Percentiles rank a stretch among this genome's conserved stretches.
These are phyloP conservation scores for Capreolus pygargus DNA, from an alignment of 2,113 vertebrate genomes.

Conservation along the genomic window DNA sequence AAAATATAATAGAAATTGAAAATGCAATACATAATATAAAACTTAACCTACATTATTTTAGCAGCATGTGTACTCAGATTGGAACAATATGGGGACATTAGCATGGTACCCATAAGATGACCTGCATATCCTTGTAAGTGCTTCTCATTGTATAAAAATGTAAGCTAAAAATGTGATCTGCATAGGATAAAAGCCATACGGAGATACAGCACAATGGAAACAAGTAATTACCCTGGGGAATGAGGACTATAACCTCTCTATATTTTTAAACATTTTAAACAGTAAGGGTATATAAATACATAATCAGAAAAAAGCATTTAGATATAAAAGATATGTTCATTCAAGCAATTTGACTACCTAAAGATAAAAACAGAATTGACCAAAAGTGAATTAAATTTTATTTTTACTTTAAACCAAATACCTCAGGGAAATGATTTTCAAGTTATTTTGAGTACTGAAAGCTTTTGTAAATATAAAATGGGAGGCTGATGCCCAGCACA, in stretches of 20 bases:
- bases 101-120: neutral
- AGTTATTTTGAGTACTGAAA: neutral
- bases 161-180: neutral
- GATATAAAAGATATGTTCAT: neutral
- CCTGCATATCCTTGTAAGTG: neutral
- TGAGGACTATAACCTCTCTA: neutral
- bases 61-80: neutral
- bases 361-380: neutral
- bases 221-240: neutral
- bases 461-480: neutral
- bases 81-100: neutral
- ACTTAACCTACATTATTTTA: neutral
- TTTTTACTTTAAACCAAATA: neutral
- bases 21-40: neutral
- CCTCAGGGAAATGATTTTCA: neutral
- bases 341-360: neutral
- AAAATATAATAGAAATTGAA: slow-evolving; percentile 29
- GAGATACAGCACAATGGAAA: neutral
- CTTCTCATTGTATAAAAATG: neutral
- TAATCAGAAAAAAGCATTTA: slow-evolving; percentile 5
- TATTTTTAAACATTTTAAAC: neutral
- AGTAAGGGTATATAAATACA: neutral
- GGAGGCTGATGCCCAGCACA: neutral
- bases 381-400: neutral
- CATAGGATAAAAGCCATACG: neutral